Evolutionary conservation across 2,888 invertebrate species (phyloP).

Genomic region (Anticlea derivata): DNA sequence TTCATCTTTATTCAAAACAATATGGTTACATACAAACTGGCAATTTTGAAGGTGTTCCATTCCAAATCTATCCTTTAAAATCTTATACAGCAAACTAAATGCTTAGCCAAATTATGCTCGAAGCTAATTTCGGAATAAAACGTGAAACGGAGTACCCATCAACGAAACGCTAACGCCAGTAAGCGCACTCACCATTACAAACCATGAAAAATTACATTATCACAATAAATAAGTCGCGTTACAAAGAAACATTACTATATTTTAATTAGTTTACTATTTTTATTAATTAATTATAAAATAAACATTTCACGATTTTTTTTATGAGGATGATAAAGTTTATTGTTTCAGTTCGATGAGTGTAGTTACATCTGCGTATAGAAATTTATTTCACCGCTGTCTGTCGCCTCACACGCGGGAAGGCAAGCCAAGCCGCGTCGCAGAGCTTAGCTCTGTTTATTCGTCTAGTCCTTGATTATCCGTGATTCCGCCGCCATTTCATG

Average conservation of each 20-base stretch:
- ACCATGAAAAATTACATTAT: constrained; percentile 56
- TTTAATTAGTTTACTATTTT: constrained; percentile 73
- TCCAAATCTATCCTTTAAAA: constrained; percentile 16
- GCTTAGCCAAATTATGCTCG: constrained; percentile 12
- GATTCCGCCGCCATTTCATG: constrained; percentile 30
- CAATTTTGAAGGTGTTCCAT: constrained; percentile 18
- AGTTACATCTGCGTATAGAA: constrained; percentile 57
- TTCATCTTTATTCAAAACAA: constrained; percentile 23
- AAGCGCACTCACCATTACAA: constrained; percentile 38
- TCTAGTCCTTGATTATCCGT: constrained; percentile 16
- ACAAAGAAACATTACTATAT: constrained; percentile 64
- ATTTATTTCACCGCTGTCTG: constrained; percentile 54
- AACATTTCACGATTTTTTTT: constrained; percentile 73
- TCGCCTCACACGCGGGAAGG: constrained; percentile 4
- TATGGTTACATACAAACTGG: constrained; percentile 20
- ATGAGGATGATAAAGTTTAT: constrained; percentile 43
- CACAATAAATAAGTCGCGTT: constrained; percentile 65
- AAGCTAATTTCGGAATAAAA: constrained; percentile 15
- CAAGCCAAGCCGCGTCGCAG: constrained; percentile 16
- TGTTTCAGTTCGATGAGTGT: constrained; percentile 35
- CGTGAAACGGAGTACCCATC: constrained; percentile 10
- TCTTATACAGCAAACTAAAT: constrained; percentile 4
- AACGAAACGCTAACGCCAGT: constrained; percentile 17
- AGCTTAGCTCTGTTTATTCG: constrained; percentile 29
- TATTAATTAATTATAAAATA: constrained; percentile 56